Percentiles rank a stretch among this genome's conserved stretches.
These are phyloP conservation scores for Leptopilina clavipes DNA, from an alignment of 1,140 invertebrate species.

Conservation along the genomic window DNA sequence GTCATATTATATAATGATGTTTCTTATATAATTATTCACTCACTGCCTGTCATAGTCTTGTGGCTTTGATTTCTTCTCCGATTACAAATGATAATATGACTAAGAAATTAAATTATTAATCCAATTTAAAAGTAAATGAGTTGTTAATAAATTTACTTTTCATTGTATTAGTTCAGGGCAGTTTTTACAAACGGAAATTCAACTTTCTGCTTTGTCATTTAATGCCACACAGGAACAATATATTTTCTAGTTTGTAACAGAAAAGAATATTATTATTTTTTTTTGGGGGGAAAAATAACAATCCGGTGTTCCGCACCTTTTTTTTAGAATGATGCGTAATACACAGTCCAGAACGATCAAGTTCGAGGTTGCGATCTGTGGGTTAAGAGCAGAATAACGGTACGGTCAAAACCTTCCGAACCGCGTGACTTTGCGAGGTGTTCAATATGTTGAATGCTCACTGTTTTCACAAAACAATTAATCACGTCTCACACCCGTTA, in stretches of 20 bases:
- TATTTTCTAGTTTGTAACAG: too few species aligned
- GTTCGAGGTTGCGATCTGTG: not conserved
- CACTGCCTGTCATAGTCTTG: not conserved
- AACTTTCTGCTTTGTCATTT: too few species aligned
- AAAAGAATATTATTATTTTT: too few species aligned
- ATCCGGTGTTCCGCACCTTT: not conserved
- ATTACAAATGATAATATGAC: not conserved
- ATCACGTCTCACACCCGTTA: slow-evolving; percentile 34
- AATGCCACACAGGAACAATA: too few species aligned
- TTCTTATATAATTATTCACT: not conserved
- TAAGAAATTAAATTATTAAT: not conserved
- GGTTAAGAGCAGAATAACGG: slow-evolving; percentile 36
- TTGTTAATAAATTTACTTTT: not conserved
- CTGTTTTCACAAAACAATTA: slow-evolving; percentile 42
- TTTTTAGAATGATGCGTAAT: not conserved
- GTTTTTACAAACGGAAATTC: too few species aligned
- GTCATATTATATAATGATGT: not conserved
- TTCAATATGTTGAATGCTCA: slow-evolving; percentile 23
- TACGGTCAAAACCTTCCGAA: slow-evolving; percentile 5
- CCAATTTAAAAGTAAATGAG: not conserved
- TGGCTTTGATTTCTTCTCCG: not conserved
- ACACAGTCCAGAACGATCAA: not conserved
- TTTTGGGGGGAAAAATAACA: too few species aligned
- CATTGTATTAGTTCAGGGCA: too few species aligned
- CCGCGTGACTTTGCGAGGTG: slow-evolving; percentile 38